Evolutionary conservation across 2,113 vertebrate species (phyloP), one percentile per base, ranked within the genome.

Genomic region (Ceyx cyanopectus): DNA sequence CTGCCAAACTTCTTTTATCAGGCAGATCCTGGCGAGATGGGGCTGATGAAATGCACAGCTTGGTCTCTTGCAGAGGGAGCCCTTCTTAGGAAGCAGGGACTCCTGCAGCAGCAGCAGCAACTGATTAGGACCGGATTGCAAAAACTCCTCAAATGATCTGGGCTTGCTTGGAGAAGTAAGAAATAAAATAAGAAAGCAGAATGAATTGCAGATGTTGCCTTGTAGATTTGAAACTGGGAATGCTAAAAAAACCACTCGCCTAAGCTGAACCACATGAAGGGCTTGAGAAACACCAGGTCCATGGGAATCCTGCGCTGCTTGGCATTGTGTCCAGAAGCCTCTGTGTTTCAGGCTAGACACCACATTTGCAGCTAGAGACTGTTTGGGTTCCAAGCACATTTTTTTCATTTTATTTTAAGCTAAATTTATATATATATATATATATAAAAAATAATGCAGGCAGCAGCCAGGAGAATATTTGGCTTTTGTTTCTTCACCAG

Each of bases 401-500:
- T 91, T 96, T 93, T 8, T 51, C 79, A 83, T 85, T 92, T 93
- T 73, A n/a, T 87, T 94, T 94, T 68, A 94, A 88, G 68, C 89
- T 87, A 93, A 81, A 72, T 81, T 65, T 12, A 17, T 37, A 37
- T 37, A 37, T 37, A 37, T 37, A 37, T 37, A 34, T 34, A 34
- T 34, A 34, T 9, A n/a, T 37, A 37, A 37, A 37, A 37, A 37
- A 37, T 63, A 87, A 30, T 17, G 69, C 62, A 92, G 84, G 45
- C 84, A 67, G 76, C 61, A 77, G 85, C 84, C 83, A 92, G 94
- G 85, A 91, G 87, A 85, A 80, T 84, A 75, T 93, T 94, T 97
- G 97, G 95, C 95, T 90, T 94, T 86, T 82, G 67, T 92, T 92
- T 92, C 86, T 83, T 45, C 67, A 92, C 82, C 97, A 96, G 96